A percentile compares a stretch with the other conserved stretches of the same genome.
These are phyloP conservation scores for Phainopepla nitens DNA, from an alignment of 2,113 vertebrate species.

Conservation along the genomic window DNA sequence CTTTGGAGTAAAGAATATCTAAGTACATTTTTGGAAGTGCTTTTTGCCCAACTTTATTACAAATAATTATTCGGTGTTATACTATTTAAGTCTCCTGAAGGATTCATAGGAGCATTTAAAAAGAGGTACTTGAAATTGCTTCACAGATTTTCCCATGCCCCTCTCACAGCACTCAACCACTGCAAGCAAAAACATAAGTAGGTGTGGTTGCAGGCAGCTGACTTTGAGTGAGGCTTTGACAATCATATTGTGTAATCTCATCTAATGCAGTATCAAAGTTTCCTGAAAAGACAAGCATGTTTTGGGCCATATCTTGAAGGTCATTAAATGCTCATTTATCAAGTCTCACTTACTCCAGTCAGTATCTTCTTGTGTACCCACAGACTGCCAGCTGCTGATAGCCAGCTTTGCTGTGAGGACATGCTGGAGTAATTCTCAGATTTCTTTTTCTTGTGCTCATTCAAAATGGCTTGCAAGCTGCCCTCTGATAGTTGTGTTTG, in stretches of 20 bases:
- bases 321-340: neutral
- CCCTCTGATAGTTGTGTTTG: neutral
- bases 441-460: neutral
- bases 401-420: neutral
- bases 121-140: neutral
- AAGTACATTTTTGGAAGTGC: neutral
- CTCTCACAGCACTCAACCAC: neutral
- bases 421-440: neutral
- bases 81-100: neutral
- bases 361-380: neutral
- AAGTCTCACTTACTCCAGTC: neutral
- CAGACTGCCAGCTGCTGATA: neutral
- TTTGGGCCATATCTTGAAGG: neutral
- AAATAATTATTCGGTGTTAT: neutral
- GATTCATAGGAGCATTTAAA: neutral
- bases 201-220: neutral
- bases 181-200: neutral
- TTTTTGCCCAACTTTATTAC: neutral
- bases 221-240: neutral
- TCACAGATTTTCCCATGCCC: neutral
- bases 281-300: neutral
- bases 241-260: neutral
- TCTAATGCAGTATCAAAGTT: neutral
- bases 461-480: neutral
- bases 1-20: neutral